These are phyloP conservation scores for Gila orcuttii DNA, from an alignment of 2,113 vertebrate species.

Conservation along the genomic window DNA sequence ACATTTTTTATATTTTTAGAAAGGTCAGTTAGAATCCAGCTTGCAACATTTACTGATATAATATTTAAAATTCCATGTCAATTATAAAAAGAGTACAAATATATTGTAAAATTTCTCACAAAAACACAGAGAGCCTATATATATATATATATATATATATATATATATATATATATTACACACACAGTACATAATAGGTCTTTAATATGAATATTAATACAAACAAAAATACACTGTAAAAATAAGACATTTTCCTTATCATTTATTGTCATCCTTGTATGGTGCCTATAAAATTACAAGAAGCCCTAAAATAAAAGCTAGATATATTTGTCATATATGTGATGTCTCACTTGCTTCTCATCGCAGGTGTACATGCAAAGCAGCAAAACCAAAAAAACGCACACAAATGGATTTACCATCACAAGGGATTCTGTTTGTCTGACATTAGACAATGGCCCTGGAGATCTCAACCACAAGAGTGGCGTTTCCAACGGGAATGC, in stretches of 20 bases:
- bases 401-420: constrained; percentile 61
- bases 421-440: constrained; percentile 67
- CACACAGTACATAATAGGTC: too few relatives aligned
- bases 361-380: constrained; percentile 77
- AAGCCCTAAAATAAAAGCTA: neutral
- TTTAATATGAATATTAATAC: too few relatives aligned
- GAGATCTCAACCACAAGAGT: constrained; percentile 54
- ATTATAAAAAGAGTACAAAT: too few relatives aligned
- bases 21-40: neutral
- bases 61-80: too few relatives aligned
- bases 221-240: too few relatives aligned
- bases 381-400: constrained; percentile 65
- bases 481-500: constrained; percentile 56
- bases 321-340: neutral
- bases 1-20: neutral
- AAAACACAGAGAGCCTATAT: too few relatives aligned
- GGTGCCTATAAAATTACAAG: neutral
- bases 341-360: neutral
- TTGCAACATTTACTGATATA: neutral
- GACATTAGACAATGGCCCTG: constrained; percentile 64
- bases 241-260: neutral
- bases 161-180: too few relatives aligned
- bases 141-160: too few relatives aligned
- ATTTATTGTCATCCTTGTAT: neutral
- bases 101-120: too few relatives aligned